Evolutionary conservation across 1,140 invertebrate species (phyloP).

Genomic region (Saxidomus purpurata): DNA sequence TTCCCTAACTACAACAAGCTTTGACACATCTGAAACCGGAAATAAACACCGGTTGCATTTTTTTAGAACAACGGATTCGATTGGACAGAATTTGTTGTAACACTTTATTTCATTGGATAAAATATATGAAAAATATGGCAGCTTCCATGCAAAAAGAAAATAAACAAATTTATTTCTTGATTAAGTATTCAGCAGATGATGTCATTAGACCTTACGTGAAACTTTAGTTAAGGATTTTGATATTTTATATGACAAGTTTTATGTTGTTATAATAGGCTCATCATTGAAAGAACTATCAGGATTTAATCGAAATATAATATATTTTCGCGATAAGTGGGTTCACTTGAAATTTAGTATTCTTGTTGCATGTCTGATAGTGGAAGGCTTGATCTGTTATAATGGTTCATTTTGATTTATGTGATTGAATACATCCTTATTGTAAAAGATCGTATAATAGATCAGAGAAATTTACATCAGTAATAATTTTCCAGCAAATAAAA

Average conservation of each 20-base stretch:
- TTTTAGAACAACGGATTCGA: neutral
- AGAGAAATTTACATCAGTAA: too few relatives aligned
- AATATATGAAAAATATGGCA: slow-evolving; percentile 7
- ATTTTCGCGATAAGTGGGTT: slow-evolving; percentile 18
- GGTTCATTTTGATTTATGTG: too few relatives aligned
- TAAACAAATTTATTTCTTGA: neutral
- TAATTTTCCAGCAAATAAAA: too few relatives aligned
- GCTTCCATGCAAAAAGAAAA: slow-evolving; percentile 23
- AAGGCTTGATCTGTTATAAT: too few relatives aligned
- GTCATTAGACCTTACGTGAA: neutral
- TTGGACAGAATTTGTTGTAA: slow-evolving; percentile 13
- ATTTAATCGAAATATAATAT: neutral
- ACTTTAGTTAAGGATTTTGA: too few relatives aligned
- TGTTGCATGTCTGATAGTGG: too few relatives aligned
- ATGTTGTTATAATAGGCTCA: too few relatives aligned
- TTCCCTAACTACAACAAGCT: slow-evolving; percentile 58
- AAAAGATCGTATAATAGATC: too few relatives aligned
- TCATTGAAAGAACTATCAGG: neutral
- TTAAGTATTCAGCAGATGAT: neutral
- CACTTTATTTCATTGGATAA: slow-evolving; percentile 8
- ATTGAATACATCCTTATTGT: too few relatives aligned
- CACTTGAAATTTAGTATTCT: too few relatives aligned
- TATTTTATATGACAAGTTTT: too few relatives aligned
- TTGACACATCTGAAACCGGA: slow-evolving; percentile 44
- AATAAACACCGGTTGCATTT: slow-evolving; percentile 25